These are phyloP conservation scores for Bubo scandiacus DNA, from an alignment of 2,113 vertebrate genomes.

Conservation along the genomic window DNA sequence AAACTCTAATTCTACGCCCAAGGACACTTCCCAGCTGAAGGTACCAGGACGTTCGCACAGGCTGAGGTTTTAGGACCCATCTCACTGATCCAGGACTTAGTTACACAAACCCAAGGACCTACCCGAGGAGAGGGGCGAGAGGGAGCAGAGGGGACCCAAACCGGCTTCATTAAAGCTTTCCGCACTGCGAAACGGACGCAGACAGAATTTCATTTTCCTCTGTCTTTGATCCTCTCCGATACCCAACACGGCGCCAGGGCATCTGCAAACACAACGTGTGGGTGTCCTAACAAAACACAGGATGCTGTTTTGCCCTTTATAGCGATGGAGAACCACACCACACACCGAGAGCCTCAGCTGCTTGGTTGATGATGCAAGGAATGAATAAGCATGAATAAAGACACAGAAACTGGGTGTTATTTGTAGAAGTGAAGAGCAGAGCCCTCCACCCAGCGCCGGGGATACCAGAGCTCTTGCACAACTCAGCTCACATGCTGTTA, in stretches of 20 bases:
- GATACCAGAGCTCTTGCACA: slow-evolving; percentile 47
- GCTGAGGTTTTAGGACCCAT: neutral
- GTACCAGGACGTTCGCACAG: neutral
- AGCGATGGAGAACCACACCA: neutral
- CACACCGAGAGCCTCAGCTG: neutral
- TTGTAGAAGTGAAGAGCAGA: slow-evolving; percentile 10
- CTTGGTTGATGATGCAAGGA: slow-evolving; percentile 24
- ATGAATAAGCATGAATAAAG: slow-evolving; percentile 55
- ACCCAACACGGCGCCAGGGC: neutral
- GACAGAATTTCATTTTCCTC: neutral
- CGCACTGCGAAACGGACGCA: neutral
- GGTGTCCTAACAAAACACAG: neutral
- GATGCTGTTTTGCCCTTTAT: neutral
- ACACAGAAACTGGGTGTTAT: slow-evolving; percentile 51
- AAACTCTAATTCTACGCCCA: neutral
- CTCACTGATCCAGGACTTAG: neutral
- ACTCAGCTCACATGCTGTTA: neutral
- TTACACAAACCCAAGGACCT: neutral
- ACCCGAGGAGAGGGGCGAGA: neutral
- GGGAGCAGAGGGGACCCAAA: neutral
- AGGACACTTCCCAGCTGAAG: neutral
- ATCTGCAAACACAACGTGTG: neutral
- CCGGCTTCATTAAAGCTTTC: neutral
- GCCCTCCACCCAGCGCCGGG: slow-evolving; percentile 22
- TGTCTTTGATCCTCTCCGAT: neutral